Percentiles rank a stretch among this genome's conserved stretches.
phyloP scores from a whole-genome alignment of 2,797 vertebrate genomes.

The Siniperca undulata region DNA sequence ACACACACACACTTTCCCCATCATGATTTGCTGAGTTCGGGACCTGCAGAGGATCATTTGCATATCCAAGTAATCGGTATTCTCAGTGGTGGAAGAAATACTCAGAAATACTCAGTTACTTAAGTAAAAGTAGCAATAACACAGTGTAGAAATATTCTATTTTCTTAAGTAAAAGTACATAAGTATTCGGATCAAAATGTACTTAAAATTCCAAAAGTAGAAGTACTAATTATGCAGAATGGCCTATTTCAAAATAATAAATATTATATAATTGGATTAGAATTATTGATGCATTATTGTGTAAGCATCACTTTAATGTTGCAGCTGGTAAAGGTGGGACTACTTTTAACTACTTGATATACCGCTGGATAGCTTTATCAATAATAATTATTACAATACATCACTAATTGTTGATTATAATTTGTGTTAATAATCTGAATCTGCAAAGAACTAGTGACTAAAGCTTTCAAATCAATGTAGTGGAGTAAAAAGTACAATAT shows the following conservation, averaged over 20 bases:
- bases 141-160: no score
- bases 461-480: no score
- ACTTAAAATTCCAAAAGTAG: neutral
- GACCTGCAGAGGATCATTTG: no score
- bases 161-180: no score
- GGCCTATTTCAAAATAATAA: neutral
- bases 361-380: neutral
- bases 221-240: neutral
- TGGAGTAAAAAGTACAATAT: neutral
- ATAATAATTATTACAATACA: neutral
- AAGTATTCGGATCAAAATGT: neutral
- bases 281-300: neutral
- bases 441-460: neutral
- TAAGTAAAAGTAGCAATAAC: no score
- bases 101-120: no score
- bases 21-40: neutral
- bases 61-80: neutral
- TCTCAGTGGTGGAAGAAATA: no score
- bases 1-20: no score
- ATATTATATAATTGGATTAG: no score
- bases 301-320: neutral
- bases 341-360: neutral
- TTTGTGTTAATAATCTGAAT: neutral
- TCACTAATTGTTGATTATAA: neutral
- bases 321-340: neutral